phyloP scores from a whole-genome alignment of 2,797 vertebrate genomes.

The Lepilemur ruficaudatus region DNA sequence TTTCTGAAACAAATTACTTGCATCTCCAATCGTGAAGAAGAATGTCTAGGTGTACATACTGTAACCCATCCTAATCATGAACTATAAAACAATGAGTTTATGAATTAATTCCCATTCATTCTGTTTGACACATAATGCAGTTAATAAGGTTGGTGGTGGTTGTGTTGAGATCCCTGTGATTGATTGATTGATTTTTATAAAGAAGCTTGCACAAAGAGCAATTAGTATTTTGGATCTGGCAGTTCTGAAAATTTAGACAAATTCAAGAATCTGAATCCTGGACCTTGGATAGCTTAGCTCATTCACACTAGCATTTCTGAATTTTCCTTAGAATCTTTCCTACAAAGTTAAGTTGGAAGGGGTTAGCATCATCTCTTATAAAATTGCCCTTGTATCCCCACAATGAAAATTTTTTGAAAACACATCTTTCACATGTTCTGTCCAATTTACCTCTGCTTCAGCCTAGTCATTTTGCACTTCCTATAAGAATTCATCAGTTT shows the following conservation, averaged over 20 bases:
- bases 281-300: constrained; percentile 60
- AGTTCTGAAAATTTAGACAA: constrained; percentile 58
- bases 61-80: constrained; percentile 52
- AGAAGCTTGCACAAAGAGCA: constrained; percentile 71
- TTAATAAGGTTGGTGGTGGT: constrained; percentile 79
- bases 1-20: constrained; percentile 36
- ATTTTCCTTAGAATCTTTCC: constrained; percentile 72
- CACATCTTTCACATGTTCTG: neutral
- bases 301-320: constrained; percentile 75
- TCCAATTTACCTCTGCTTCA: neutral
- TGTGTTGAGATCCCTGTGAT: constrained; percentile 78
- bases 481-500: neutral
- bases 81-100: constrained; percentile 62
- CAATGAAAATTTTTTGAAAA: neutral
- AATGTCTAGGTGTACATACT: constrained; percentile 18
- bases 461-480: neutral
- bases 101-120: constrained; percentile 79
- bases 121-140: constrained; percentile 65
- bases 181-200: constrained; percentile 74
- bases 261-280: constrained; percentile 74
- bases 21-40: constrained; percentile 4
- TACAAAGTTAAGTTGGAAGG: constrained; percentile 74
- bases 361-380: constrained; percentile 11
- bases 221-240: constrained; percentile 71
- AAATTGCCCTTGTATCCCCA: neutral